Percentiles rank a stretch among this genome's conserved stretches.
These are phyloP conservation scores for Alouatta palliata DNA, from an alignment of 2,113 vertebrate genomes.

Conservation along the genomic window DNA sequence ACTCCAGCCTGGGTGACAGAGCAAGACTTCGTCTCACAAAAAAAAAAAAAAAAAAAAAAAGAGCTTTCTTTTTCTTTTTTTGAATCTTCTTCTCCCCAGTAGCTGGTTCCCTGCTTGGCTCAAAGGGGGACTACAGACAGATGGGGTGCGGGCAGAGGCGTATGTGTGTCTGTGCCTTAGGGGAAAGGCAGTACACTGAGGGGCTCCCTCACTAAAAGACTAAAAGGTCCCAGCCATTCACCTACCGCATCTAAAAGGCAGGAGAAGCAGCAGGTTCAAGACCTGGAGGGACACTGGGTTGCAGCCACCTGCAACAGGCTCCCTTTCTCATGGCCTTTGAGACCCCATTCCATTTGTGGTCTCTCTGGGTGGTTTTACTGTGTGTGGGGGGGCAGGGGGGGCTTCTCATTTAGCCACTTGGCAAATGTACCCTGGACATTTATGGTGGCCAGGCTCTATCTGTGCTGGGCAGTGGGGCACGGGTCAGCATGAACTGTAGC, in stretches of 20 bases:
- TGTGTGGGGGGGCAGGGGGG: accelerated
- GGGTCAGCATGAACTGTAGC: not conserved
- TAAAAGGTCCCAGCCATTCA: not conserved
- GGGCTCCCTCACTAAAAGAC: not conserved
- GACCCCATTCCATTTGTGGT: not conserved
- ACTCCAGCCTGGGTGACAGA: no score
- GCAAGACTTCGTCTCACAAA: no score
- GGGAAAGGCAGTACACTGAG: not conserved
- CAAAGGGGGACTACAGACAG: not conserved
- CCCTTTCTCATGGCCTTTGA: not conserved
- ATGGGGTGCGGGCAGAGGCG: not conserved
- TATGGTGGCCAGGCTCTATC: not conserved
- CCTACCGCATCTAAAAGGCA: not conserved
- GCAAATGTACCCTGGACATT: not conserved
- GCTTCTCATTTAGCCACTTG: not conserved
- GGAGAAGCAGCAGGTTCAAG: not conserved
- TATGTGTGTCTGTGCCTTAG: not conserved
- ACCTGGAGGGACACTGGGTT: not conserved
- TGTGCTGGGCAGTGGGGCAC: no score
- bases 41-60: no score
- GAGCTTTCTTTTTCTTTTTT: no score
- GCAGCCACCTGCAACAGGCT: not conserved
- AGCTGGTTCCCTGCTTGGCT: not conserved
- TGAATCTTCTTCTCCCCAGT: not conserved
- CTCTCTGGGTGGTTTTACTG: not conserved